Conservation (phyloP, 2,888 invertebrate genomes). For the Zaprionus lineosus region DNA sequence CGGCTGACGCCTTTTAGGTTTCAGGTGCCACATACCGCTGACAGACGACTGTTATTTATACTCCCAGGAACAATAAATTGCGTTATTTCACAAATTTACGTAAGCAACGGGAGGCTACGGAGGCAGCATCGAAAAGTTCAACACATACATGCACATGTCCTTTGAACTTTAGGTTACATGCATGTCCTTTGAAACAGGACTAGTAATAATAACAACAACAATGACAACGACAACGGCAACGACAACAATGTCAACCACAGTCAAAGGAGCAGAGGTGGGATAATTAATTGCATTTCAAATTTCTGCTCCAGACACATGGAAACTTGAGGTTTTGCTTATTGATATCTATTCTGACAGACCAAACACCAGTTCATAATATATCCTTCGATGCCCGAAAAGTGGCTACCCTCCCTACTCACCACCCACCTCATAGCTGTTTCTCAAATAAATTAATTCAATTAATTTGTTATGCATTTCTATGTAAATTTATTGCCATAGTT, state of each 20-base stretch:
- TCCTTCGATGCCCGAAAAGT: slow-evolving; percentile 32
- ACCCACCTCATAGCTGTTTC: too few species aligned
- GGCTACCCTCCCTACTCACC: too few species aligned
- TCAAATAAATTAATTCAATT: slow-evolving; percentile 44
- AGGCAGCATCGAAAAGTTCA: slow-evolving; percentile 2
- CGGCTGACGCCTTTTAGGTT: slow-evolving; percentile 12
- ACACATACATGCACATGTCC: not conserved
- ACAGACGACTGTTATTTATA: slow-evolving; percentile 24
- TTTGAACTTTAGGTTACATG: slow-evolving; percentile 4
- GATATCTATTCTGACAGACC: not conserved
- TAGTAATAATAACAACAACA: slow-evolving; percentile 7
- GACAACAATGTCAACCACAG: slow-evolving; percentile 23
- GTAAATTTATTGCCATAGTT: slow-evolving; percentile 45
- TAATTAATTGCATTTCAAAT: slow-evolving; percentile 62
- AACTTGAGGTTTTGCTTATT: slow-evolving; percentile 19
- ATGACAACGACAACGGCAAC: slow-evolving; percentile 1
- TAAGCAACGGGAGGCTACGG: slow-evolving; percentile 7
- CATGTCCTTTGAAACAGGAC: slow-evolving; percentile 34
- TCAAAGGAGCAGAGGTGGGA: slow-evolving; percentile 1
- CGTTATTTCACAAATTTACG: slow-evolving; percentile 43
- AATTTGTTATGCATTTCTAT: slow-evolving; percentile 21
- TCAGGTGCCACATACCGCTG: slow-evolving; percentile 26
- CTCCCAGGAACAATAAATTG: slow-evolving; percentile 22
- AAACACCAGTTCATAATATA: not conserved
- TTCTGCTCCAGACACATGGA: slow-evolving; percentile 34